A percentile compares a stretch with the other conserved stretches of the same genome.
These are phyloP conservation scores for Hirtodrosophila confusa DNA, from an alignment of 2,888 invertebrate genomes.

Conservation along the genomic window DNA sequence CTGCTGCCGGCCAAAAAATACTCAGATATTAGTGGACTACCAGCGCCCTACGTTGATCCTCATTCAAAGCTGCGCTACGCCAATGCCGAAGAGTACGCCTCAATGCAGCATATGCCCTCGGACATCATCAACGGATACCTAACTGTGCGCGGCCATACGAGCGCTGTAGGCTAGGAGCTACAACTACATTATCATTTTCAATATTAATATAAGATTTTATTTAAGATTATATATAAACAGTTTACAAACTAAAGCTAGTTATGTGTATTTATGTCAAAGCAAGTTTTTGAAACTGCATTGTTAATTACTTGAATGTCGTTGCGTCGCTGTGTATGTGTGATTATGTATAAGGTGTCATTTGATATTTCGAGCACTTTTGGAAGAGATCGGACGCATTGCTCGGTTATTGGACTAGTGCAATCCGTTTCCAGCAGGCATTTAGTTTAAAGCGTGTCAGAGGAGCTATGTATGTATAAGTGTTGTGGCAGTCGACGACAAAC, in stretches of 20 bases:
- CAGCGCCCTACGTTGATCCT: constrained; percentile 95
- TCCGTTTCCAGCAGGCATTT: constrained; percentile 30
- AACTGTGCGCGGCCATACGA: constrained; percentile 89
- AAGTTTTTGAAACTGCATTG: constrained; percentile 45
- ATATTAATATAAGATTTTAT: constrained; percentile 32
- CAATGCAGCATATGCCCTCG: constrained; percentile 93
- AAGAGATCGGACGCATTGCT: constrained; percentile 50
- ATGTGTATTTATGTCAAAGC: constrained; percentile 23
- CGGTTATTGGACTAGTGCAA: constrained; percentile 33
- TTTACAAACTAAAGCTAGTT: constrained; percentile 47
- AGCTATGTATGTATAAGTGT: constrained; percentile 14
- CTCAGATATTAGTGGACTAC: constrained; percentile 95
- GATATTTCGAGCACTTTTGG: constrained; percentile 39
- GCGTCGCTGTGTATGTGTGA: background rate
- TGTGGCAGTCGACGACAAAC: constrained; percentile 22
- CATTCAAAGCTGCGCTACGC: constrained; percentile 94
- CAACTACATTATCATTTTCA: constrained; percentile 72
- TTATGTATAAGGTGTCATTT: constrained; percentile 9
- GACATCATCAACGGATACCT: constrained; percentile 96
- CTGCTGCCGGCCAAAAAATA: constrained; percentile 96
- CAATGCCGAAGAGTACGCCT: constrained; percentile 94
- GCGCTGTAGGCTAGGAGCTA: constrained; percentile 58
- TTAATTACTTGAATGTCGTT: constrained; percentile 20
- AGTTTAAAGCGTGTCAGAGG: constrained; percentile 17
- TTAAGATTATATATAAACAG: constrained; percentile 43